Evolutionary conservation across 2,797 vertebrate genomes (phyloP).

Genomic region (Luscinia luscinia): DNA sequence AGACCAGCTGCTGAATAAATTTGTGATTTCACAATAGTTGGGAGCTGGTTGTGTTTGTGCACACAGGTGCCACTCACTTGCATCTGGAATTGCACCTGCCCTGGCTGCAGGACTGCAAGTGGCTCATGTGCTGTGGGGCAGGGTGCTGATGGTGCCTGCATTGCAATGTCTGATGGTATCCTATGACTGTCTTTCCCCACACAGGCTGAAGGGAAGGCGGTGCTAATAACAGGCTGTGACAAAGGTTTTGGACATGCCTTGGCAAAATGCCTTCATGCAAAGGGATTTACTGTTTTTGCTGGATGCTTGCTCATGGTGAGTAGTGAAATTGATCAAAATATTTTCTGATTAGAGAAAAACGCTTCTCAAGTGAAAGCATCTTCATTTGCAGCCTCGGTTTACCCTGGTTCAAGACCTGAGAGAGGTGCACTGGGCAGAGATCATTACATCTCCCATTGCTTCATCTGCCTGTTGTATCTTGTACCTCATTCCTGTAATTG

Average conservation of each 20-base stretch:
- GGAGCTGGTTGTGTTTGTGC: background rate
- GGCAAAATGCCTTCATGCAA: slow-evolving; percentile 82
- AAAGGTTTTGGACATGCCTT: slow-evolving; percentile 86
- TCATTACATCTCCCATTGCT: background rate
- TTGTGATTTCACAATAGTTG: background rate
- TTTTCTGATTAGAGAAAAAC: background rate
- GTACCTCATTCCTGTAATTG: background rate
- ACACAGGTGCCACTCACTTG: background rate
- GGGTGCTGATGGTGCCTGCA: background rate
- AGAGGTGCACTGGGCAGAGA: background rate
- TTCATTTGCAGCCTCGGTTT: background rate
- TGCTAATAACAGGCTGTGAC: slow-evolving; percentile 89
- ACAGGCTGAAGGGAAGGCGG: slow-evolving; percentile 83
- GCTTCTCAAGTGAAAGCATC: background rate
- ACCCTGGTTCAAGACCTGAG: background rate
- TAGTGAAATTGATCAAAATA: background rate
- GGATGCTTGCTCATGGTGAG: slow-evolving; percentile 85
- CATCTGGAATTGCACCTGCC: background rate
- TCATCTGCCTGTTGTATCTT: background rate
- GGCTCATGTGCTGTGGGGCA: background rate
- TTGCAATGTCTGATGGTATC: background rate
- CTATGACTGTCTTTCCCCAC: background rate
- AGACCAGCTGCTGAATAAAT: background rate
- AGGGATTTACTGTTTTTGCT: slow-evolving; percentile 88
- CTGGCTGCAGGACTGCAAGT: background rate